These are phyloP conservation scores for Nyctereutes procyonoides DNA, from an alignment of 2,113 vertebrate genomes.

Conservation along the genomic window DNA sequence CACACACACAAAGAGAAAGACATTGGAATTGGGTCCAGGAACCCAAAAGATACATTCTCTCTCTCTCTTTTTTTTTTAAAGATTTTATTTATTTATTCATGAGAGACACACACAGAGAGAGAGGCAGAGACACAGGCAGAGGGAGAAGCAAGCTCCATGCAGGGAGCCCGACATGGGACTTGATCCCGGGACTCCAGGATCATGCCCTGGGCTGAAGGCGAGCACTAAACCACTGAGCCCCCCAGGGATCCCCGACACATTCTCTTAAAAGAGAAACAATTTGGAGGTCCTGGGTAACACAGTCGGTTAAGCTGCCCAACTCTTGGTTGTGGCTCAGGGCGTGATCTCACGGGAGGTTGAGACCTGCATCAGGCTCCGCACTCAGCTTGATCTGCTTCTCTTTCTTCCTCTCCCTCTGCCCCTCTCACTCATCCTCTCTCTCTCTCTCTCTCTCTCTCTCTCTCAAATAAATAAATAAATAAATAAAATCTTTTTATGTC, in stretches of 20 bases:
- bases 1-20: background rate
- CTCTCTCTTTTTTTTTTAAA: too few species aligned
- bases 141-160: too few species aligned
- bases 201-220: too few species aligned
- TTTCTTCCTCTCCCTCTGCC: background rate
- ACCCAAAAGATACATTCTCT: background rate
- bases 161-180: too few species aligned
- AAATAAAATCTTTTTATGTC: background rate
- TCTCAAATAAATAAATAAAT: background rate
- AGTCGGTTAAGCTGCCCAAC: background rate
- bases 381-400: background rate
- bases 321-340: background rate
- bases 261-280: background rate
- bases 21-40: background rate
- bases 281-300: background rate
- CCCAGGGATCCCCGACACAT: too few species aligned
- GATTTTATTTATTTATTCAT: too few species aligned
- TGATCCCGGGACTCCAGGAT: too few species aligned
- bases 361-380: too few species aligned
- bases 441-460: background rate
- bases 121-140: too few species aligned
- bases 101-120: too few species aligned
- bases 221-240: too few species aligned
- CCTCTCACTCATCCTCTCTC: background rate
- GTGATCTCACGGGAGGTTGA: background rate